Percentiles rank a stretch among this genome's conserved stretches.
These are phyloP conservation scores for Gallinago paraguaiae DNA, from an alignment of 2,113 vertebrate genomes.

Conservation along the genomic window DNA sequence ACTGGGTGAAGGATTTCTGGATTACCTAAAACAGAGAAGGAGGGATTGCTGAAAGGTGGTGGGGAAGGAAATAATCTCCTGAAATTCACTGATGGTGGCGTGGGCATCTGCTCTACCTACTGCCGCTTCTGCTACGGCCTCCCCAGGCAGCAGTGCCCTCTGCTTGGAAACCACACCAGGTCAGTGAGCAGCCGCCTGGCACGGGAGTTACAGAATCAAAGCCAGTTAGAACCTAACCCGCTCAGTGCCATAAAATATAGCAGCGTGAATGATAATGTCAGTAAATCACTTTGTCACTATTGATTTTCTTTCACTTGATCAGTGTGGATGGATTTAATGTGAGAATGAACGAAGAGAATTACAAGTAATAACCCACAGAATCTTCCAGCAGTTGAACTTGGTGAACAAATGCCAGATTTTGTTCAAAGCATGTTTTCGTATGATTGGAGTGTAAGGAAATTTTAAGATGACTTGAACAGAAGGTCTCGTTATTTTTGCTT, in stretches of 20 bases:
- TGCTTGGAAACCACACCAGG: neutral
- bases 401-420: neutral
- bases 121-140: fast-evolving
- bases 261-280: neutral
- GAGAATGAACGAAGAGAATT: neutral
- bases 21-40: neutral
- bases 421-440: neutral
- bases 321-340: neutral
- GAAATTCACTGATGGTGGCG: neutral
- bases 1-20: neutral
- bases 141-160: fast-evolving
- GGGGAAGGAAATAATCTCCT: neutral
- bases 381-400: neutral
- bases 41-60: neutral
- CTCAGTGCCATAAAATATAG: neutral
- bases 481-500: conserved; percentile 12
- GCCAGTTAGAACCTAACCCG: neutral
- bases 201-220: neutral
- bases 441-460: neutral
- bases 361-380: neutral
- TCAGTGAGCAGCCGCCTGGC: neutral
- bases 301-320: neutral
- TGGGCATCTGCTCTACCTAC: fast-evolving
- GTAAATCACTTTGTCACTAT: neutral
- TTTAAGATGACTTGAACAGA: neutral